phyloP scores from a whole-genome alignment of 2,888 invertebrate species.

The Carcina quercana region DNA sequence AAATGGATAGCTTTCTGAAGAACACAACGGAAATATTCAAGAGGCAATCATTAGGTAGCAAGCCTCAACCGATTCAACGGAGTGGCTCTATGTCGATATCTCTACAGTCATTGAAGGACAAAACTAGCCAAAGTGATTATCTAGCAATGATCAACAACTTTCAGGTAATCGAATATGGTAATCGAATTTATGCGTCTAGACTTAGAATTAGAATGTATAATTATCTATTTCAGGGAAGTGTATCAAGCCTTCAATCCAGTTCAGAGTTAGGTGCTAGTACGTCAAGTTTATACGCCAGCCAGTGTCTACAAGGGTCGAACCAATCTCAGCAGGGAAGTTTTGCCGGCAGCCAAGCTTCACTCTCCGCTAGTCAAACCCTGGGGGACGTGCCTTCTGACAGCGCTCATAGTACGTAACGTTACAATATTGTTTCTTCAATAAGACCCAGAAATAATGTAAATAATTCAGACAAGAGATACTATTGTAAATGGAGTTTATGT shows the following conservation, averaged over 20 bases:
- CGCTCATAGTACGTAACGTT: conserved; percentile 40
- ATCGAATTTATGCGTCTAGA: too few species aligned
- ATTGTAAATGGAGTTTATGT: too few species aligned
- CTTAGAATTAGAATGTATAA: too few species aligned
- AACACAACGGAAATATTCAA: conserved; percentile 63
- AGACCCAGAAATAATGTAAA: too few species aligned
- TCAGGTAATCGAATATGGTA: too few species aligned
- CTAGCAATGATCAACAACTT: conserved; percentile 5
- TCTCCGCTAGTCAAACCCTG: conserved; percentile 33
- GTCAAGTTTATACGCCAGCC: conserved; percentile 38
- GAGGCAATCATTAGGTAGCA: conserved; percentile 34
- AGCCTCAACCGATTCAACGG: conserved; percentile 31
- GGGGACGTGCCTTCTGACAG: conserved; percentile 32
- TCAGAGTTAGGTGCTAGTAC: conserved; percentile 33
- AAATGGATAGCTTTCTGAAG: conserved; percentile 60
- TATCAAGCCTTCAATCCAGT: conserved; percentile 34
- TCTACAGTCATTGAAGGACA: conserved; percentile 51
- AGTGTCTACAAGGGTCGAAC: conserved; percentile 25
- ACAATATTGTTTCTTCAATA: too few species aligned
- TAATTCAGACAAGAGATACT: too few species aligned
- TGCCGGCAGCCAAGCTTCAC: conserved; percentile 31
- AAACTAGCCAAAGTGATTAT: conserved; percentile 21
- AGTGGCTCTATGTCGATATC: conserved; percentile 54
- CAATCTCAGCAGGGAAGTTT: conserved; percentile 26
- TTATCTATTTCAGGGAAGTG: conserved; percentile 36